Conservation (phyloP, 2,113 vertebrate species). For the Gallinago undulata region DNA sequence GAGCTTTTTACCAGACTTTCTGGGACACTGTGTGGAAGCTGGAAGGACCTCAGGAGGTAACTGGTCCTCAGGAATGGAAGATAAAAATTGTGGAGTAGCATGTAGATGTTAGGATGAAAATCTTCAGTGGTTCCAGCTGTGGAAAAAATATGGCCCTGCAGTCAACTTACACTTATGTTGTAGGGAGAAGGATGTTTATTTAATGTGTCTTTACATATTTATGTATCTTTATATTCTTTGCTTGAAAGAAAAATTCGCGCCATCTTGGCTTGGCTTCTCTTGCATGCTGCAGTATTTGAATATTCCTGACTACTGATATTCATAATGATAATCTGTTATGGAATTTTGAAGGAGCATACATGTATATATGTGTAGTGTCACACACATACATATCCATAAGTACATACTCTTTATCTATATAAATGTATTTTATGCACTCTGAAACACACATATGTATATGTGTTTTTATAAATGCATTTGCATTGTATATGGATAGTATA, state of each 20-base stretch:
- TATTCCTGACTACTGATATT: background rate
- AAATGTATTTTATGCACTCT: background rate
- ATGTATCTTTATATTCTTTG: background rate
- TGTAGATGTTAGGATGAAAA: background rate
- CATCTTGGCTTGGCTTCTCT: background rate
- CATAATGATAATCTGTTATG: background rate
- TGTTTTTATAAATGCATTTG: background rate
- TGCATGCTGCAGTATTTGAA: background rate
- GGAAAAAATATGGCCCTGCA: background rate
- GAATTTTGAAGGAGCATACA: background rate
- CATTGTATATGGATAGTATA: background rate
- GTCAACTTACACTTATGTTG: background rate
- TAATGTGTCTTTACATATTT: background rate
- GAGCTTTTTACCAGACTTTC: background rate
- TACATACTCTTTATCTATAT: background rate
- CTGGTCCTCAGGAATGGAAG: background rate
- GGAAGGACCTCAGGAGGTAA: background rate
- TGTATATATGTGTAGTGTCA: background rate
- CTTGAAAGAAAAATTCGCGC: background rate
- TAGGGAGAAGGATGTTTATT: background rate
- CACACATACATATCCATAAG: background rate
- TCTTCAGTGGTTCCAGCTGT: background rate
- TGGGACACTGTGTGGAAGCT: background rate
- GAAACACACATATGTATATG: background rate
- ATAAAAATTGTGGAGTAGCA: background rate